A percentile compares a stretch with the other conserved stretches of the same genome.
phyloP scores from a whole-genome alignment of 2,797 vertebrate species.

The Bovichtus diacanthus region DNA sequence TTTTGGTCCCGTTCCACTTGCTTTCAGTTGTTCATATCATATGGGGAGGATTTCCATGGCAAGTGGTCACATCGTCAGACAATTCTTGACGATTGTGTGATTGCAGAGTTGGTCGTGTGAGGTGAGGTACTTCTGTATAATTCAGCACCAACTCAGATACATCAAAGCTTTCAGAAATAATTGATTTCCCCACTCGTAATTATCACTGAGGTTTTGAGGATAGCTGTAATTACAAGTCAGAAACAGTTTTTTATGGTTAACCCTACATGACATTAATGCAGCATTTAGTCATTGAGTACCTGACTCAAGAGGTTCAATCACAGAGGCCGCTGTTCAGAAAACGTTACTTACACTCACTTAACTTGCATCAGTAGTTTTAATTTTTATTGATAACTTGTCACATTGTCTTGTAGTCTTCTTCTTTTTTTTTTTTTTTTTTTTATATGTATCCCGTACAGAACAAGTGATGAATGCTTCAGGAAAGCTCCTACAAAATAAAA shows the following conservation, averaged over 20 bases:
- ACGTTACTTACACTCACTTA: background rate
- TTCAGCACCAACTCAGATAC: background rate
- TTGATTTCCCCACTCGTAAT: background rate
- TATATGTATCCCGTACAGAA: background rate
- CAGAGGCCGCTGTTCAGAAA: background rate
- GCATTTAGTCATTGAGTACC: background rate
- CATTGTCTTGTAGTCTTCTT: background rate
- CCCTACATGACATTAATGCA: background rate
- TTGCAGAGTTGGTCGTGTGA: background rate
- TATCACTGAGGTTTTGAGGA: background rate
- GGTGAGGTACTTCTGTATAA: too few relatives aligned
- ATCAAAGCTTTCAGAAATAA: too few relatives aligned
- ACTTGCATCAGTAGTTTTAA: background rate
- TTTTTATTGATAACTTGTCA: background rate
- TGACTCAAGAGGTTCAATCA: background rate
- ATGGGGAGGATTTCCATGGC: too few relatives aligned
- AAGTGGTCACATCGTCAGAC: too few relatives aligned
- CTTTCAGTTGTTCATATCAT: background rate
- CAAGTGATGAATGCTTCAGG: background rate
- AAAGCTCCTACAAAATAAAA: background rate
- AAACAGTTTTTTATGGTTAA: background rate
- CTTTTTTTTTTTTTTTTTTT: too few relatives aligned
- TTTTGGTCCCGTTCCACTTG: background rate
- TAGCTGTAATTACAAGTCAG: background rate
- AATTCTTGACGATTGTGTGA: background rate